phyloP scores from a whole-genome alignment of 2,888 invertebrate genomes.

The Trichopria drosophilae region DNA sequence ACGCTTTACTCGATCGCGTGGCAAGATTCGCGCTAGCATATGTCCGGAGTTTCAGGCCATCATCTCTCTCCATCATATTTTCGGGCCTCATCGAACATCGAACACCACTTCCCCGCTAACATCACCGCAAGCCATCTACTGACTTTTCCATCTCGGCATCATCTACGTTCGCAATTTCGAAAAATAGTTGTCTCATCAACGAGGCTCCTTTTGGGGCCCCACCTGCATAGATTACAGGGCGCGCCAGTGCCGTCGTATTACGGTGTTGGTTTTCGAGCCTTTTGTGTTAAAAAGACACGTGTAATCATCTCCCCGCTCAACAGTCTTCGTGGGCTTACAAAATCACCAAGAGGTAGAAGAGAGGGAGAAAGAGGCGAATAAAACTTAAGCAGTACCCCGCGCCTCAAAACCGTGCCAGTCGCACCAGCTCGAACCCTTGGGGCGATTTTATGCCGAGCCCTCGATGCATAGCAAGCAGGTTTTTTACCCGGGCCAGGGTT shows the following conservation, averaged over 20 bases:
- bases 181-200: constrained; percentile 57
- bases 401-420: constrained; percentile 30
- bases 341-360: too few species aligned
- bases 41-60: constrained; percentile 16
- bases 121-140: not conserved
- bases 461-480: constrained; percentile 37
- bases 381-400: constrained; percentile 31
- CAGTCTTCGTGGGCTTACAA: constrained; percentile 28
- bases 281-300: constrained; percentile 59
- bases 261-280: constrained; percentile 60
- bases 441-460: constrained; percentile 24
- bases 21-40: too few species aligned
- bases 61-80: constrained; percentile 29
- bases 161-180: constrained; percentile 49
- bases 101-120: too few species aligned
- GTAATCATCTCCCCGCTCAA: constrained; percentile 51
- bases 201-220: constrained; percentile 26
- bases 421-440: constrained; percentile 18
- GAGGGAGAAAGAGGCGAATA: constrained; percentile 32
- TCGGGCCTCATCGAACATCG: too few species aligned
- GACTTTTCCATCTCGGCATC: not conserved
- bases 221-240: constrained; percentile 56
- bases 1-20: constrained; percentile 50
- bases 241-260: constrained; percentile 54
- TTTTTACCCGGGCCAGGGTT: constrained; percentile 31